These are phyloP conservation scores for Lepisosteus osseus DNA, from an alignment of 2,113 vertebrate genomes.

Conservation along the genomic window DNA sequence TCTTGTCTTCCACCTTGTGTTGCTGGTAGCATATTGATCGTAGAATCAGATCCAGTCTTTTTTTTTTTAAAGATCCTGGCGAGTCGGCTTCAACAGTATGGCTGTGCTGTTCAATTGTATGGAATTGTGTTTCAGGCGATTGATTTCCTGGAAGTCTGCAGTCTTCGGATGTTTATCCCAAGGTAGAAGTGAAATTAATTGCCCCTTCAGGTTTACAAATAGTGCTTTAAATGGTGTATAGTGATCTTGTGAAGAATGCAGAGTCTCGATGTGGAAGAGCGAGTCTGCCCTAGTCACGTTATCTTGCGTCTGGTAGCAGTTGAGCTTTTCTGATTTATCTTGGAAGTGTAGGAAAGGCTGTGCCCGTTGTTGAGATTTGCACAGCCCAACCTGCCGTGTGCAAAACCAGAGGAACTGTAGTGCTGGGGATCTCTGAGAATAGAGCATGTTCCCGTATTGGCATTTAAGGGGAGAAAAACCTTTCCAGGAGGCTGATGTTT, in stretches of 20 bases:
- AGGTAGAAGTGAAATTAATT: background rate
- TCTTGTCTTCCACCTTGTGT: too few relatives aligned
- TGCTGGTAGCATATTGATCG: too few relatives aligned
- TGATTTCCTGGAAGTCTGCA: background rate
- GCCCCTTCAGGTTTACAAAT: slow-evolving; percentile 38
- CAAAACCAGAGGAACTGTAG: background rate
- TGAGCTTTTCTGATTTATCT: slow-evolving; percentile 27
- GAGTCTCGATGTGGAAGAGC: slow-evolving; percentile 52
- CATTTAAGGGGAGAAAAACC: background rate
- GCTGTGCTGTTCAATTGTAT: background rate
- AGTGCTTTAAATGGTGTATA: slow-evolving; percentile 50
- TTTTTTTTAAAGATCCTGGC: background rate
- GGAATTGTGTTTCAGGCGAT: background rate
- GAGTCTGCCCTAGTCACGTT: slow-evolving; percentile 49
- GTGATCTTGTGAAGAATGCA: slow-evolving; percentile 60
- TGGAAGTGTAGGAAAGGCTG: slow-evolving; percentile 16
- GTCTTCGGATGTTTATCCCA: background rate
- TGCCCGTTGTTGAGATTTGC: background rate
- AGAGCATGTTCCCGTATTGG: background rate
- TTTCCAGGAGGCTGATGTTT: too few relatives aligned
- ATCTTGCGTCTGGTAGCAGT: slow-evolving; percentile 38
- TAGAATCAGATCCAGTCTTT: background rate
- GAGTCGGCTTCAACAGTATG: background rate
- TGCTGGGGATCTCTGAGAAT: too few relatives aligned
- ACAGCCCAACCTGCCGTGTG: background rate